Conservation (phyloP, 1,140 invertebrate genomes). For the Euschistus heros region DNA sequence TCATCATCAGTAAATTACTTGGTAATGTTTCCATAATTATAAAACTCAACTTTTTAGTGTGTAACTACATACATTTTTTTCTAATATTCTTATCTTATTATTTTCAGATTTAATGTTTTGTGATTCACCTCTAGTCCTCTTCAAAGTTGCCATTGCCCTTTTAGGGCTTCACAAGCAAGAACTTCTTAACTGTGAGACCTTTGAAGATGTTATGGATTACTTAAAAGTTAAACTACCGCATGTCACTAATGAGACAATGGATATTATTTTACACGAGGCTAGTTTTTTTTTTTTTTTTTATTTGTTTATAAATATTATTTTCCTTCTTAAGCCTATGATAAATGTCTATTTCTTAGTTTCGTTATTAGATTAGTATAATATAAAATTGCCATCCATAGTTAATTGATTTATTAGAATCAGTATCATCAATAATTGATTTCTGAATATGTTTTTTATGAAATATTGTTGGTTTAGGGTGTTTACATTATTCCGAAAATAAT, state of each 20-base stretch:
- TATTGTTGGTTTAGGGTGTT: no score
- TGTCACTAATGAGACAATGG: conserved; percentile 46
- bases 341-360: no score
- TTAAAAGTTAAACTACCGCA: conserved; percentile 62
- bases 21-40: conserved; percentile 18
- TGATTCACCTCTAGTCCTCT: conserved; percentile 76
- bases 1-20: no score
- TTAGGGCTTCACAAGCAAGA: conserved; percentile 74
- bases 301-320: no score
- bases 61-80: neutral
- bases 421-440: no score
- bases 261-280: conserved; percentile 65
- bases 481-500: no score
- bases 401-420: no score
- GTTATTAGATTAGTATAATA: no score
- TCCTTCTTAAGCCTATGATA: no score
- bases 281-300: no score
- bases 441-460: no score
- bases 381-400: no score
- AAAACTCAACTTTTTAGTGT: conserved; percentile 11
- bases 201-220: conserved; percentile 89
- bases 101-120: conserved; percentile 77
- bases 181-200: conserved; percentile 70
- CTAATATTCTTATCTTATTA: conserved; percentile 24
- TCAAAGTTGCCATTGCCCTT: conserved; percentile 76